phyloP scores from a whole-genome alignment of 2,888 invertebrate species.

The Lasioglossum leucozonium region DNA sequence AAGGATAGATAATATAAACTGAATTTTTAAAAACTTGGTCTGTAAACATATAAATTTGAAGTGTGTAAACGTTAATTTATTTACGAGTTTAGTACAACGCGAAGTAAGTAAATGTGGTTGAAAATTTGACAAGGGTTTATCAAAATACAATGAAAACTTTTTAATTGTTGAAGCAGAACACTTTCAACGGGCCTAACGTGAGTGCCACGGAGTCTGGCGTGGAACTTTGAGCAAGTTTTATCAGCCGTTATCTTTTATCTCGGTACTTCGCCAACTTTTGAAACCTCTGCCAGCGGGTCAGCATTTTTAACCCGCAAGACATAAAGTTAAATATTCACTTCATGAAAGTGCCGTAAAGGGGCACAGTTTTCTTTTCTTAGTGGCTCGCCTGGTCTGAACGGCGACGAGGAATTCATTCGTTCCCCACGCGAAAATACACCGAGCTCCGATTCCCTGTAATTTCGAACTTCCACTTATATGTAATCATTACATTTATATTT shows the following conservation, averaged over 20 bases:
- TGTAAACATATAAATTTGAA: not conserved
- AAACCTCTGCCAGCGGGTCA: slow-evolving; percentile 80
- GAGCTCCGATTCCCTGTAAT: slow-evolving; percentile 48
- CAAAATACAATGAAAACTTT: slow-evolving; percentile 50
- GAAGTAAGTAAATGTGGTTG: not conserved
- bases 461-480: slow-evolving; percentile 37
- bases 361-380: slow-evolving; percentile 68
- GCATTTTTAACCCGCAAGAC: slow-evolving; percentile 80
- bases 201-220: slow-evolving; percentile 53
- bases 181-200: slow-evolving; percentile 51
- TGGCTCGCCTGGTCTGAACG: slow-evolving; percentile 50
- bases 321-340: slow-evolving; percentile 80
- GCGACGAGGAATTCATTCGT: slow-evolving; percentile 66
- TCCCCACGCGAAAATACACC: slow-evolving; percentile 38
- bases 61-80: not conserved
- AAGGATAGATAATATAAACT: not conserved
- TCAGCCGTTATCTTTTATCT: slow-evolving; percentile 73
- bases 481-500: slow-evolving; percentile 5
- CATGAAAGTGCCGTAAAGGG: slow-evolving; percentile 77
- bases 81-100: not conserved
- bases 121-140: slow-evolving; percentile 35
- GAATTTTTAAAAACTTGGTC: not conserved
- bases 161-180: slow-evolving; percentile 61
- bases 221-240: slow-evolving; percentile 67
- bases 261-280: slow-evolving; percentile 77